Conservation (phyloP, 2,888 invertebrate species). For the Eupithecia subfuscata region DNA sequence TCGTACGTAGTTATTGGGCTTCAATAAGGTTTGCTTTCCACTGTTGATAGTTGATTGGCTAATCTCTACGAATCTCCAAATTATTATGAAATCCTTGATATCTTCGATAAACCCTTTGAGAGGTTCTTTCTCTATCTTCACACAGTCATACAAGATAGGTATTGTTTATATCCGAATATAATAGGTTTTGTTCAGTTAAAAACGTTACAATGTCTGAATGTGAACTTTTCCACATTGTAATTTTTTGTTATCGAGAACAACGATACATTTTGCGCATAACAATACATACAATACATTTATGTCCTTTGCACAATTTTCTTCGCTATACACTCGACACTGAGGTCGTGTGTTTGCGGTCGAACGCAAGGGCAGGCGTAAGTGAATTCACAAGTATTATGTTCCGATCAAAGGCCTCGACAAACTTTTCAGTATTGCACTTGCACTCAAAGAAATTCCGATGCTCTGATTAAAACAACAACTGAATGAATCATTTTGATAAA, state of each 20-base stretch:
- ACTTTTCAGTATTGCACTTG: constrained; percentile 12
- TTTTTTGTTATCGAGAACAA: constrained; percentile 8
- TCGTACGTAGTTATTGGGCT: not conserved
- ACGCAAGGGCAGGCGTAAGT: constrained; percentile 49
- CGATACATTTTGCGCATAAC: constrained; percentile 12
- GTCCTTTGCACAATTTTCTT: constrained; percentile 51
- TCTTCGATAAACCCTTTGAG: not conserved
- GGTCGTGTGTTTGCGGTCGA: constrained; percentile 54
- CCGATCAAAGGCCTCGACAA: not conserved
- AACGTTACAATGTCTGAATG: not conserved
- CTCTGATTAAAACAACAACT: constrained; percentile 5
- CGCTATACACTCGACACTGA: constrained; percentile 58
- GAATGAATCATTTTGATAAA: constrained; percentile 3
- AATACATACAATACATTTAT: constrained; percentile 16
- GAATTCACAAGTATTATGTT: constrained; percentile 20
- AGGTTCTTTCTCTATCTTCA: not conserved
- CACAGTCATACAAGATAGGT: not conserved
- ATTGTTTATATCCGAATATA: not conserved
- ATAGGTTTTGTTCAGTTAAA: not conserved
- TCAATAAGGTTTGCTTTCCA: not conserved
- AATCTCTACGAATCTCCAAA: not conserved
- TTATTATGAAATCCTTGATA: not conserved
- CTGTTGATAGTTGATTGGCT: not conserved
- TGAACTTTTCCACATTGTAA: not conserved
- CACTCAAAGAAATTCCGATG: not conserved